Conservation (phyloP, 2,113 vertebrate genomes). For the Trichechus manatus region DNA sequence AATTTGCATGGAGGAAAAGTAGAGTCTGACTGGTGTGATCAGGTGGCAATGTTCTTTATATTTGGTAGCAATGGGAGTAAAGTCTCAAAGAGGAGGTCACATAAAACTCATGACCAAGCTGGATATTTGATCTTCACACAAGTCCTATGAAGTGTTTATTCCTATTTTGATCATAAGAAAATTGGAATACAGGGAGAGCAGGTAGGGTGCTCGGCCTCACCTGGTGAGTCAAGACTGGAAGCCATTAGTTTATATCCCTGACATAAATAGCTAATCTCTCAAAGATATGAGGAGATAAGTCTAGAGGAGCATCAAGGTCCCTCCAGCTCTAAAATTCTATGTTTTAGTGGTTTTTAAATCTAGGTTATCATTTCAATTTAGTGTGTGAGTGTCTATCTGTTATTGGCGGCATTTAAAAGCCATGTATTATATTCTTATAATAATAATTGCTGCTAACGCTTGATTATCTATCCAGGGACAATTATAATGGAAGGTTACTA, state of each 20-base stretch:
- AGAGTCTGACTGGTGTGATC: background rate
- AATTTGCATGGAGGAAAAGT: background rate
- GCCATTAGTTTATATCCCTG: background rate
- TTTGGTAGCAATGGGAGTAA: background rate
- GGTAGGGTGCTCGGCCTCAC: background rate
- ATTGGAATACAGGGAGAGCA: background rate
- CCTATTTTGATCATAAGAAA: background rate
- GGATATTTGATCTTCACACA: background rate
- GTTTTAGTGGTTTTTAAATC: background rate
- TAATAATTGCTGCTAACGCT: conserved; percentile 76
- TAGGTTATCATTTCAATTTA: background rate
- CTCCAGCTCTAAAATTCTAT: background rate
- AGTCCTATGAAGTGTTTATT: background rate
- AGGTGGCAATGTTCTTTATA: background rate
- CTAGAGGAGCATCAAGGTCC: background rate
- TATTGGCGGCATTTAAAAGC: conserved; percentile 35
- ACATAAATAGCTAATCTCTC: background rate
- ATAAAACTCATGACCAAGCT: background rate
- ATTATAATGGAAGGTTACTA: background rate
- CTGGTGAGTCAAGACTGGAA: background rate
- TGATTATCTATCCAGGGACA: conserved; percentile 52
- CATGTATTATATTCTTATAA: conserved; percentile 29
- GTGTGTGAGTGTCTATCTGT: background rate
- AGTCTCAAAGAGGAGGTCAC: background rate
- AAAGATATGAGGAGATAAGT: background rate